A percentile compares a stretch with the other conserved stretches of the same genome.
Evolutionary conservation across 1,140 invertebrate genomes (phyloP).

Genomic region (Delia radicum): DNA sequence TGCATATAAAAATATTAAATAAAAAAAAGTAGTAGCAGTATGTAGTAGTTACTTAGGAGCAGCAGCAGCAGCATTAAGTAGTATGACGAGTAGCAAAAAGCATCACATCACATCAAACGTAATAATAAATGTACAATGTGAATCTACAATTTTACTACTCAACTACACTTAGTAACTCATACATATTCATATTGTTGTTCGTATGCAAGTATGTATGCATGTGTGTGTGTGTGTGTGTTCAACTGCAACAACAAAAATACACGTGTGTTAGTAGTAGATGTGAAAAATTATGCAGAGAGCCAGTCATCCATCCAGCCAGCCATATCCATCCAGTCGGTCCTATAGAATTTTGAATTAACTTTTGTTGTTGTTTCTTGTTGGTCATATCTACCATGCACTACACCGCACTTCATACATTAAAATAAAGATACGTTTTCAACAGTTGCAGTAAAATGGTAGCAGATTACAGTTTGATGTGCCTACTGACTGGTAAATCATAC

Average conservation of each 20-base stretch:
- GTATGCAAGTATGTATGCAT: neutral
- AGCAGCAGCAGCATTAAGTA: neutral
- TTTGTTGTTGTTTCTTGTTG: neutral
- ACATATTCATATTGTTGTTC: too few relatives aligned
- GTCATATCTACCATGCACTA: neutral
- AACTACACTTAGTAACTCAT: too few relatives aligned
- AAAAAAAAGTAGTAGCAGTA: neutral
- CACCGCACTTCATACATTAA: neutral
- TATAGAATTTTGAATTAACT: neutral
- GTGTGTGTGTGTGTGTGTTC: neutral
- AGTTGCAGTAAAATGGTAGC: slow-evolving; percentile 29
- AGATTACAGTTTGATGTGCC: slow-evolving; percentile 29
- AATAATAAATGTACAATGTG: neutral
- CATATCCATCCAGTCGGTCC: neutral
- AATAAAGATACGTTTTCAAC: slow-evolving; percentile 17
- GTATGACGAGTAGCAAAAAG: neutral
- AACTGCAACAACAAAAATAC: neutral
- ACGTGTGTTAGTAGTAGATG: slow-evolving; percentile 1
- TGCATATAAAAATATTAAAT: neutral
- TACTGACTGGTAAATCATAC: slow-evolving; percentile 28
- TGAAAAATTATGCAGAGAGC: slow-evolving; percentile 7
- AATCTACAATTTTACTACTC: neutral
- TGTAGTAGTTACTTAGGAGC: neutral
- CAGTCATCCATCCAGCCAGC: neutral
- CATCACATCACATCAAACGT: neutral